Base-by-base conservation (phyloP, 2,113 vertebrate species). In the Garra rufa region DNA sequence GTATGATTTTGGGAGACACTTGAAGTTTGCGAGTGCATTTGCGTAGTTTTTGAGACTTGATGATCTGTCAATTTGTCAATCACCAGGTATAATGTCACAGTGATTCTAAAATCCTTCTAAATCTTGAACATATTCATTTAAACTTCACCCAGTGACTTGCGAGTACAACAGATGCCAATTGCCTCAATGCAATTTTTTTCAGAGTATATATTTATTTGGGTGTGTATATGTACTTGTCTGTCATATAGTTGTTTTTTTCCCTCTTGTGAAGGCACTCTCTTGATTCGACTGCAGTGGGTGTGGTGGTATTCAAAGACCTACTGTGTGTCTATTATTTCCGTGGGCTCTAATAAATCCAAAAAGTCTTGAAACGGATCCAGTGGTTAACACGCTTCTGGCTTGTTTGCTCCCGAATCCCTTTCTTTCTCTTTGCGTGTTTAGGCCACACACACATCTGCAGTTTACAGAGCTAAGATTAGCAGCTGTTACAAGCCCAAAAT, bases 401-500 rank as follows among this genome's bases (percentile, higher is more conserved):
- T 83, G 59, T 57, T 85, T 75, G 21, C 43, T 59, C 41, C 13
- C 43, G n/a, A 19, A 63, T 69, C 71, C 17, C 15, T 15, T 46
- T 83, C 48, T 70, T 76, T 30, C 43, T 76, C 55, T 71, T 44
- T 76, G 71, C 52, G 76, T 78, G 48, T 73, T 75, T 44, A 79
- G 87, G 81, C 87, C 87, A 88, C 87, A 85, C 81, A 67, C 77
- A 57, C 57, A 83, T 80, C 75, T 85, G 81, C 38, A 83, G 57
- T 75, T 81, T 70, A 88, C 84, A 81, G 61, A 59, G 81, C 83
- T 19, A 81, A 88, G 75, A 44, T 38, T 67, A 80, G 69, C 84
- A 87, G 86, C 80, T 87, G 75, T 71, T 83, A 46, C 26, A 41
- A 85, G 75, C 63, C 82, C 83, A 79, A 85, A 85, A 85, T 87